Conservation (phyloP, 2,797 vertebrate genomes). For the Falco columbarius region DNA sequence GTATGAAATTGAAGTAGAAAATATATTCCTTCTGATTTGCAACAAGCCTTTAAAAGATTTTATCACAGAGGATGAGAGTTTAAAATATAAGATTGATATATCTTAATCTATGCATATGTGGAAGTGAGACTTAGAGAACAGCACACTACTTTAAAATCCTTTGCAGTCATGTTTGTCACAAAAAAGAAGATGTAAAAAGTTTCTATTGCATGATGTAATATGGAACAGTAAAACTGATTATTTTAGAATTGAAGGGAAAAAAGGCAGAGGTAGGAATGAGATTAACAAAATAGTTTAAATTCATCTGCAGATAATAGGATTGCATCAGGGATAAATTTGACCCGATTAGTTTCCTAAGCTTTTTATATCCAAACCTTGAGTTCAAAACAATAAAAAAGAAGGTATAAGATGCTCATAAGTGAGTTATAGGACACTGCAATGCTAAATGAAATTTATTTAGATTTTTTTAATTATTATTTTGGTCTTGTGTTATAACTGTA, state of each 20-base stretch:
- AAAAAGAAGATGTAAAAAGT: background rate
- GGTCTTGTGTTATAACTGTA: background rate
- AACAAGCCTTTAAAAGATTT: background rate
- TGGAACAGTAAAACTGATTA: background rate
- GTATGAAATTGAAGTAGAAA: background rate
- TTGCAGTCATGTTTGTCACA: background rate
- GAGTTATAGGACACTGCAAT: background rate
- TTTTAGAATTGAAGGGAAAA: background rate
- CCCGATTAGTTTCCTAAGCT: background rate
- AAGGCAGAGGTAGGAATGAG: background rate
- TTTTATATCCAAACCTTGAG: background rate
- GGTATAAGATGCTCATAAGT: background rate
- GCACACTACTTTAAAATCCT: background rate
- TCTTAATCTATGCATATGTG: background rate
- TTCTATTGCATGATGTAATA: background rate
- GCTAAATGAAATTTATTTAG: background rate
- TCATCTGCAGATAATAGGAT: background rate
- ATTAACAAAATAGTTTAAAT: background rate
- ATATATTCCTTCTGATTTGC: background rate
- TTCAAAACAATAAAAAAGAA: background rate
- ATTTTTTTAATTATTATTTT: background rate
- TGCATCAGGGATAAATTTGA: background rate
- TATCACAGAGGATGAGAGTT: background rate
- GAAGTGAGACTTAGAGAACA: background rate
- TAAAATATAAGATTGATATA: background rate